Percentiles rank a stretch among this genome's conserved stretches.
These are phyloP conservation scores for Muraenolepis orangiensis DNA, from an alignment of 2,797 vertebrate species.

Conservation along the genomic window DNA sequence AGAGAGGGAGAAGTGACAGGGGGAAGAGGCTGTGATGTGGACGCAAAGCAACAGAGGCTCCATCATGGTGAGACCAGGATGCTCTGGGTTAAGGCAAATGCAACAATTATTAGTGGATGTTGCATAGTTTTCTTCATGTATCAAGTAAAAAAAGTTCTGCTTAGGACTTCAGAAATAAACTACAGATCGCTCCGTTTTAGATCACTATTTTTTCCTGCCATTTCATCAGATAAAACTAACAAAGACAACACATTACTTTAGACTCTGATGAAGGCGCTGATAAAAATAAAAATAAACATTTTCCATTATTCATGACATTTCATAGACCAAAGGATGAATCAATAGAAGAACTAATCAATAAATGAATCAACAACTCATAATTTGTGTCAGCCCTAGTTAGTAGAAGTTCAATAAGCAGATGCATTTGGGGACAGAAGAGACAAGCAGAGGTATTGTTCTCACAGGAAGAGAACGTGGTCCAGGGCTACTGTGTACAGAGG, in stretches of 20 bases:
- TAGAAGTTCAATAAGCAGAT: neutral
- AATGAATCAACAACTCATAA: neutral
- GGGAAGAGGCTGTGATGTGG: neutral
- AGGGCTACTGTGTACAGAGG: neutral
- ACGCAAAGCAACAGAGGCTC: neutral
- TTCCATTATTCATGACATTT: neutral
- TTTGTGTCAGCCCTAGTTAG: neutral
- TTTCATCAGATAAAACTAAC: no score
- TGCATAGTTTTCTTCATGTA: no score
- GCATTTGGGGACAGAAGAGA: neutral
- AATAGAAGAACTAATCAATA: neutral
- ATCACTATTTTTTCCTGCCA: no score
- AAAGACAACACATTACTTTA: no score
- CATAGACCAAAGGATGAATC: neutral
- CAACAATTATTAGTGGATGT: no score
- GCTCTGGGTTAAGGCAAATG: no score
- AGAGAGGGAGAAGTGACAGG: neutral
- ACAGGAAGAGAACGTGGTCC: neutral
- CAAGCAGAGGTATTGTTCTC: neutral
- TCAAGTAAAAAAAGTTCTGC: no score
- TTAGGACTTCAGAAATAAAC: no score
- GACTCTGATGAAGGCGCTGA: neutral
- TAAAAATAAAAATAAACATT: no score
- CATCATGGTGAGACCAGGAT: no score
- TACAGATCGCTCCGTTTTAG: no score